Evolutionary conservation across 92 coral and sea anemone species (phyloP).

Genomic region (Phenganax marumi): DNA sequence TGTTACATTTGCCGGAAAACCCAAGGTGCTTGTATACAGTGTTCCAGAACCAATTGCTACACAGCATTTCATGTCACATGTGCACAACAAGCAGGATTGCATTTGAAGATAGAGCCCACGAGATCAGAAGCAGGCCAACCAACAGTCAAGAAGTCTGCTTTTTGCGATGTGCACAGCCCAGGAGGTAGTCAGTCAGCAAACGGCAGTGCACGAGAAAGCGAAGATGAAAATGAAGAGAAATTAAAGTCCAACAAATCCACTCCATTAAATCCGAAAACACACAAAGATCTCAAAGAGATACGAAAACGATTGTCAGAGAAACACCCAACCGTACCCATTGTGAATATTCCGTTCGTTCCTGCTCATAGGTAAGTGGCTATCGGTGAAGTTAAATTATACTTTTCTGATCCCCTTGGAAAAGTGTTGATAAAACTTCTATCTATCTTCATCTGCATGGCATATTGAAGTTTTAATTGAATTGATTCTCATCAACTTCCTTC

Average conservation of each 20-base stretch:
- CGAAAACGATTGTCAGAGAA: slow-evolving; percentile 92
- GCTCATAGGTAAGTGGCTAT: slow-evolving; percentile 81
- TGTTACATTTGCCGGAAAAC: slow-evolving; percentile 96
- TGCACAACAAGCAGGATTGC: slow-evolving; percentile 98
- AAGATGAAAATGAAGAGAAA: slow-evolving; percentile 71
- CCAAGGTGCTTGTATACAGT: slow-evolving; percentile 98
- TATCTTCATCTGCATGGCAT: too few relatives aligned
- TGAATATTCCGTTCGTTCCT: slow-evolving; percentile 97
- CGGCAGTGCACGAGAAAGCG: slow-evolving; percentile 68
- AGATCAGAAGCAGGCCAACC: slow-evolving; percentile 86
- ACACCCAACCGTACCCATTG: slow-evolving; percentile 95
- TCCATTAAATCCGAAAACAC: slow-evolving; percentile 62
- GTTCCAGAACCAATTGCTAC: slow-evolving; percentile 98
- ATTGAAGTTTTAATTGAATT: too few relatives aligned
- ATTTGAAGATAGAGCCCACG: slow-evolving; percentile 95
- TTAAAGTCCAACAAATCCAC: slow-evolving; percentile 60
- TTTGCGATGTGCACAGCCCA: slow-evolving; percentile 91
- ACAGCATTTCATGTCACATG: slow-evolving; percentile 99
- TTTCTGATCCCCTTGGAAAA: too few relatives aligned
- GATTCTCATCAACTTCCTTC: neutral
- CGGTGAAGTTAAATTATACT: neutral
- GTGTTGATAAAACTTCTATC: too few relatives aligned
- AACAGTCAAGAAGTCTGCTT: slow-evolving; percentile 94
- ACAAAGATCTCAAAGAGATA: slow-evolving; percentile 79
- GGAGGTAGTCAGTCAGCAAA: slow-evolving; percentile 65